Base-by-base conservation (phyloP, 2,888 invertebrate species). In the Drosophila kambysellisi region DNA sequence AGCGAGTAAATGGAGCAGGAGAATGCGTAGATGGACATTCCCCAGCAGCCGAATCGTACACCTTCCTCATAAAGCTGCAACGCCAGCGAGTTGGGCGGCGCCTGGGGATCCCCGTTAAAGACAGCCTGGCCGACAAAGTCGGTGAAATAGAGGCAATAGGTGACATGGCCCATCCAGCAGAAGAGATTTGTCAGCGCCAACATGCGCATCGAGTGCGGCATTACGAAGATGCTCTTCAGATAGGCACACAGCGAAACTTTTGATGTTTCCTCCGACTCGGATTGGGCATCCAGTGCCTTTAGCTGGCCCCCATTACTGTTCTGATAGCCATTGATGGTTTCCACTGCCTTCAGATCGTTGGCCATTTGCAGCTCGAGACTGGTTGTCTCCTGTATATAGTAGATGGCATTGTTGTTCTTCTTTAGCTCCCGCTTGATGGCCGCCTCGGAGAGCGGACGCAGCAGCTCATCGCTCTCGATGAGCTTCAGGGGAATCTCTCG, bases 81-180 rank as follows among this genome's bases (percentile, higher is more conserved):
- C 2, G 71, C 74, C 4, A 79, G 70, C 0, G 92, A 87, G 20
- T 84, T 79, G 5, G 86, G 82, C 0, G 86, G 57, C 0, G 93
- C 93, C 81, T 64, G 70, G 11, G 87, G 87, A 70, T 83, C 70
- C 1, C 87, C 87, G 20, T 80, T 74, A 52, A 82, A 87, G 7
- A 87, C 87, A 1, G 94, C 94, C 90, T 95, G 95, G 0, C 95
- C 95, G 1, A 95, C 95, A 90, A 95, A 95, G 91, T 95, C 95
- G 0, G 95, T 95, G 86, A 95, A 95, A 89, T 95, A 95, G 12
- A 95, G 92, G 1, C 95, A 95, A 82, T 95, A 95, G 80, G 95
- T 95, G n/a, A 95, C 94, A 69, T 95, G 94, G 0, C 95, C 94
- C 95, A 95, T 95, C 95, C 95, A 95, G 80, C 95, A 95, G 77